Base-by-base conservation (phyloP, 2,797 vertebrate species). In the Protosalanx chinensis region DNA sequence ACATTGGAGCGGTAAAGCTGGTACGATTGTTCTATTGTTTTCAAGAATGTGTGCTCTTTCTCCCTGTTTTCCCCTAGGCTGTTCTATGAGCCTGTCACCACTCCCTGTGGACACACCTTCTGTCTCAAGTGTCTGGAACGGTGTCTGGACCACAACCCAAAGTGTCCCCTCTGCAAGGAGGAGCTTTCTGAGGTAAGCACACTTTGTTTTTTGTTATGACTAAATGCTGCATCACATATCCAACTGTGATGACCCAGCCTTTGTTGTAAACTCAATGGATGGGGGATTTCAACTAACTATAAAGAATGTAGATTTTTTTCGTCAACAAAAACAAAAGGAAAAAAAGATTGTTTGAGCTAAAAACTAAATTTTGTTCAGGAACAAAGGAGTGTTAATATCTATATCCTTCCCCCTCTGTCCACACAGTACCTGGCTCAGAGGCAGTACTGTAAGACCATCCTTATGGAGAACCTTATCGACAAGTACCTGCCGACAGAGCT, bases 121-220 rank as follows among this genome's bases (percentile, higher is more conserved):
- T 97, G 96, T 90, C 94, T 98, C 51, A 96, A 93, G 90, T 98
- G 96, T 92, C 92, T 96, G 73, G 93, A 98, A 85, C 91, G 93
- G 81, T 96, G 96, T 89, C 90, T 97, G 81, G 96, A 98, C 86
- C 95, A 97, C 76, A 95, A 95, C 77, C 91, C 94, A 0, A 92
- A 93, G 81, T 97, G 96, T 88, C 95, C 96, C 0, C 93, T 98
- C 85, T 98, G 96, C 82, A 98, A 96, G 85, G 95, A 96, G 79
- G 94, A 95, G 70, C 90, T 97, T 51, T 94, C 94, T 3, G 93
- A 97, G 88, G 95, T 97, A 83, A 20, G n/a, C 46, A 33, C 69
- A 2, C 53, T 41, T 61, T 30, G 20, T 23, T 60, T 3, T 60
- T 30, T 29, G 13, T 46, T 2, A 46, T 56, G 3, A 56, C 18